Evolutionary conservation across 2,888 invertebrate species (phyloP).

Genomic region (Erebia ligea): DNA sequence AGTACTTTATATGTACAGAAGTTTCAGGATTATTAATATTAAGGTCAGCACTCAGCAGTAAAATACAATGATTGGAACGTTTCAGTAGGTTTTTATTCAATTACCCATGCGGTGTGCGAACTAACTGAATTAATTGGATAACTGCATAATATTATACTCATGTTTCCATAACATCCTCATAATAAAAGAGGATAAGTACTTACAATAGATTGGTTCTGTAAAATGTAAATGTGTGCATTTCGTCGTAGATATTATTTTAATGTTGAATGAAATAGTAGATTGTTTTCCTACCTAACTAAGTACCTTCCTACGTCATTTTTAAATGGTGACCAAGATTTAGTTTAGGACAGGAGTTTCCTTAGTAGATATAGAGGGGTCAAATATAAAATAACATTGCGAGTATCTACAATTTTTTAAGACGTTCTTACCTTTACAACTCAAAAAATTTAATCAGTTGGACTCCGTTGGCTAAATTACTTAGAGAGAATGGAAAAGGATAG

Average conservation of each 20-base stretch:
- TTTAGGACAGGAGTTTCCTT: no score
- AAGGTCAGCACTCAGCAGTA: constrained; percentile 2
- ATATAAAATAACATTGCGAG: no score
- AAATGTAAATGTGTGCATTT: background rate
- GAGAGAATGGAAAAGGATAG: no score
- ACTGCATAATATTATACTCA: constrained; percentile 10
- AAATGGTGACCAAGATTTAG: background rate
- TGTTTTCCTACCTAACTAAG: no score
- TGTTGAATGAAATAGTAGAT: background rate
- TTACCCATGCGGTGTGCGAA: constrained; percentile 11
- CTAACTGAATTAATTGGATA: constrained; percentile 32
- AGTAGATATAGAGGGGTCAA: no score
- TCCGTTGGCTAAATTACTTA: no score
- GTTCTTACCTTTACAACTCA: no score
- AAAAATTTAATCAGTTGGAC: no score
- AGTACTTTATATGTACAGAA: background rate
- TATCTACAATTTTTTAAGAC: no score
- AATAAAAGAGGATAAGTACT: constrained; percentile 8
- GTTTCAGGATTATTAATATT: background rate
- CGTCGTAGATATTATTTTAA: no score
- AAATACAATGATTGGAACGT: constrained; percentile 5
- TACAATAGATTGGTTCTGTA: constrained; percentile 19
- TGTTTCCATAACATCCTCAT: constrained; percentile 29
- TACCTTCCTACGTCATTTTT: background rate
- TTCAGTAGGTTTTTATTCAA: constrained; percentile 21